phyloP scores from a whole-genome alignment of 2,113 vertebrate genomes.

The Myrmophylax atrothorax region DNA sequence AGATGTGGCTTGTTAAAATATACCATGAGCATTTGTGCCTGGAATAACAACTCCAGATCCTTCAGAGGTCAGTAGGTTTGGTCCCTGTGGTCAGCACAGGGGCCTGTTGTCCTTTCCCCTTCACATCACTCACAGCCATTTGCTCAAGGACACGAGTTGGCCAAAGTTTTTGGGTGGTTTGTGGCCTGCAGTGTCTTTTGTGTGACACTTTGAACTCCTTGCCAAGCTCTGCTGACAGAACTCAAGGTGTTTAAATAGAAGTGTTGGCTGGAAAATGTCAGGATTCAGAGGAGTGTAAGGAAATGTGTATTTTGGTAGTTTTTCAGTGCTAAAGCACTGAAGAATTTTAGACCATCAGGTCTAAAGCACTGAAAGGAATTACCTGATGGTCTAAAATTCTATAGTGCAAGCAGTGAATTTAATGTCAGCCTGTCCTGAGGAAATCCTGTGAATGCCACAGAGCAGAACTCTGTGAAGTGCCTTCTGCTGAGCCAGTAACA shows the following conservation, averaged over 20 bases:
- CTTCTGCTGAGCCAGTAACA: conserved; percentile 22
- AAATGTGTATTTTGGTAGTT: background rate
- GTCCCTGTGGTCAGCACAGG: background rate
- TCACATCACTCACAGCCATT: background rate
- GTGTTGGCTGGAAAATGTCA: background rate
- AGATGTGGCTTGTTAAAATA: background rate
- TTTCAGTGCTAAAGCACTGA: too few relatives aligned
- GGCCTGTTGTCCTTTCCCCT: background rate
- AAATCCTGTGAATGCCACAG: background rate
- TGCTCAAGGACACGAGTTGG: rapidly evolving
- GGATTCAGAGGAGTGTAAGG: background rate
- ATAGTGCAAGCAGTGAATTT: background rate
- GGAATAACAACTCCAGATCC: background rate
- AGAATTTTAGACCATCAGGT: too few relatives aligned
- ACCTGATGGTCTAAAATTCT: background rate
- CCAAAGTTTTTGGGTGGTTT: background rate
- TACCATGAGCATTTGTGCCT: background rate
- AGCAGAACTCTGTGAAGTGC: background rate
- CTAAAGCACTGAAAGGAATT: background rate
- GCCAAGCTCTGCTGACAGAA: background rate
- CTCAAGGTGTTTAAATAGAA: background rate
- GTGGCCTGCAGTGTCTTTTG: background rate
- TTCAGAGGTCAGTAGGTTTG: background rate
- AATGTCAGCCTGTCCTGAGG: background rate
- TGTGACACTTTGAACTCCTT: background rate